Base-by-base conservation (phyloP, 2,797 vertebrate genomes). In the Pempheris klunzingeri region DNA sequence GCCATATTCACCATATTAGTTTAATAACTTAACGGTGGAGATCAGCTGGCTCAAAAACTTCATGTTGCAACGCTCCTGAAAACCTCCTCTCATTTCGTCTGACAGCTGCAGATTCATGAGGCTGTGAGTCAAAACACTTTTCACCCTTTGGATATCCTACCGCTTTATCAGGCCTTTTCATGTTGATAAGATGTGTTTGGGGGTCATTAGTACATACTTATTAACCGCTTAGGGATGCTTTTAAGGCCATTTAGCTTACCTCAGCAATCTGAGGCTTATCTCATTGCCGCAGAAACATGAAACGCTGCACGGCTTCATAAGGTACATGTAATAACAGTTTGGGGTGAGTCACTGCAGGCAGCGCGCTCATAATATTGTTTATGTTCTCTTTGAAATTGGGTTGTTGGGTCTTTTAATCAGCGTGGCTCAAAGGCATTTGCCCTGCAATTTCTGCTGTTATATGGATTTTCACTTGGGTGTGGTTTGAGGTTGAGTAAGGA, bases 141-240 rank as follows among this genome's bases (percentile, higher is more conserved):
- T 72, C 77, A 76, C 71, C 78, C 75, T 76, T 78, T 86, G 79
- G 86, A 74, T 82, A 74, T 62, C 80, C 85, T 58, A 50, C 46
- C 20, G 74, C 76, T 82, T 80, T 81, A 91, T 93, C 86, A 55
- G 80, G 61, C 79, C 53, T 78, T 85, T 87, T 86, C 60, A 88
- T 90, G 89, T 86, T 75, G 91, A 92, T 90, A 88, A 90, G 87
- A 81, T 50, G 74, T 85, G 80, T 92, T 91, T 86, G 82, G 87
- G 86, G 83, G 82, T 91, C 87, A 90, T 93, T 92, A 94, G 93
- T 81, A 86, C 85, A 74, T 91, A 88, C 94, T 93, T 91, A 93
- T 92, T 92, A 94, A 90, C 81, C 68, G 64, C 86, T 90, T 88
- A 86, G 82, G 66, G 85, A 83, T 81, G 90, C 90, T 90, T 93